Evolutionary conservation across 2,113 vertebrate genomes (phyloP), one percentile per base, ranked within the genome.

Genomic region (Sander vitreus): DNA sequence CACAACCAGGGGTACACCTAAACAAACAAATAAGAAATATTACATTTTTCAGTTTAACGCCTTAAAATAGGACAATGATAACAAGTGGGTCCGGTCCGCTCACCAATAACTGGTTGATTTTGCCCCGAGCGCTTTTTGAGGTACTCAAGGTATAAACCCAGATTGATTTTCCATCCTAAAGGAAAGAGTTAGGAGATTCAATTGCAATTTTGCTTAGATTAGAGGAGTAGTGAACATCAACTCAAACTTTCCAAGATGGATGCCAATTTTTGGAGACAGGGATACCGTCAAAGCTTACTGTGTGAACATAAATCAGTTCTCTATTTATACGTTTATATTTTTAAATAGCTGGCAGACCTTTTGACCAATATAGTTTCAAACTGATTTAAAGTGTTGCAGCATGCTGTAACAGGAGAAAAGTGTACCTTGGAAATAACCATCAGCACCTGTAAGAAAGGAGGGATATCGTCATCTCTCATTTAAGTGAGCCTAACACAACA

Each of bases 1-100:
- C 68, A 91, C 83, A 47, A 94, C 62, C 62, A 91, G 68, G 33
- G 85, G 7, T 3, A 65, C 11, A 45, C 90, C 90, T 91, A 18
- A 67, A 58, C 47, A 73, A 27, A 60, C 16, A 55, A 48, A 39
- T 18, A 73, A 8, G 1, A 60, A 7, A 58, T 10, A 0, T 8
- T 0, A 21, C 5, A 11, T 21, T 53, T 45, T 8, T 21, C 12
- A 13, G 2, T 12, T 10, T 13, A 39, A 80, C 4, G 45, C 2
- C 0, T 1, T 36, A 9, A 5, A 10, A 78, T 53, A 57, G 62
- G 1, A 43, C 1, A 13, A 14, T 6, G 13, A 51, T 3, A 21
- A 57, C 7, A 59, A 53, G 11, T 1, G 4, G 18, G n/a, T 62
- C 2, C 25, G 18, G n/a, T 62, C 2, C 25, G 1, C 90, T 91